Conservation (phyloP, 1,140 invertebrate genomes). For the Odontomachus brunneus region DNA sequence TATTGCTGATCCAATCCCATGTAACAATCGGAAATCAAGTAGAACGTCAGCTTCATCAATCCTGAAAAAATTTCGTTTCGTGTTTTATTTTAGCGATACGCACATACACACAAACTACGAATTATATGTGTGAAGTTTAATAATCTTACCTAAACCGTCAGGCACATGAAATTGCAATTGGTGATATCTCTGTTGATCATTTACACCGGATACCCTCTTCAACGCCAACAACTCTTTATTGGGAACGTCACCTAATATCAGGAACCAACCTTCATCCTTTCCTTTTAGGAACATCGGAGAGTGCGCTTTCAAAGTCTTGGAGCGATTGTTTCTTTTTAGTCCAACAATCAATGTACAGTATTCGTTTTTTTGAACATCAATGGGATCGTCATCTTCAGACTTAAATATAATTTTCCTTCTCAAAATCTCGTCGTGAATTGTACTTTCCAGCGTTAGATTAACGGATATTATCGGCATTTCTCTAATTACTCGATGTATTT, state of each 20-base stretch:
- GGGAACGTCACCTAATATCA: slow-evolving; percentile 92
- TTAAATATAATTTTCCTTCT: slow-evolving; percentile 84
- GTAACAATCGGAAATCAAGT: slow-evolving; percentile 97
- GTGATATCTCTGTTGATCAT: slow-evolving; percentile 82
- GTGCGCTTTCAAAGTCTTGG: slow-evolving; percentile 87
- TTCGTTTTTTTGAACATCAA: slow-evolving; percentile 88
- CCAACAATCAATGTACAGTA: slow-evolving; percentile 90
- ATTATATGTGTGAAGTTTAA: slow-evolving; percentile 35
- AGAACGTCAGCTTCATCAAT: slow-evolving; percentile 91
- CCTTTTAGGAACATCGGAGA: slow-evolving; percentile 95
- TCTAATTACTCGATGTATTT: slow-evolving; percentile 87
- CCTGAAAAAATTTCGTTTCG: slow-evolving; percentile 85
- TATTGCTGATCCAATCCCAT: slow-evolving; percentile 98
- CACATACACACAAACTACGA: slow-evolving; percentile 47
- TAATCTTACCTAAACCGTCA: slow-evolving; percentile 84
- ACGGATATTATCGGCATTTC: slow-evolving; percentile 88
- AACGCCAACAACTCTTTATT: slow-evolving; percentile 93
- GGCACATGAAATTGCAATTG: slow-evolving; percentile 90
- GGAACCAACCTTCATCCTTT: slow-evolving; percentile 98
- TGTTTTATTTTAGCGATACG: slow-evolving; percentile 40
- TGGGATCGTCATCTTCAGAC: slow-evolving; percentile 82
- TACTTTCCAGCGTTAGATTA: slow-evolving; percentile 85
- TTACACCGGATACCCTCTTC: slow-evolving; percentile 87
- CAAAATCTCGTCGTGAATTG: slow-evolving; percentile 85
- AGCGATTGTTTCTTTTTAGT: slow-evolving; percentile 84